A percentile compares a stretch with the other conserved stretches of the same genome.
Evolutionary conservation across 2,888 invertebrate genomes (phyloP).

Genomic region (Cordilura impudica): DNA sequence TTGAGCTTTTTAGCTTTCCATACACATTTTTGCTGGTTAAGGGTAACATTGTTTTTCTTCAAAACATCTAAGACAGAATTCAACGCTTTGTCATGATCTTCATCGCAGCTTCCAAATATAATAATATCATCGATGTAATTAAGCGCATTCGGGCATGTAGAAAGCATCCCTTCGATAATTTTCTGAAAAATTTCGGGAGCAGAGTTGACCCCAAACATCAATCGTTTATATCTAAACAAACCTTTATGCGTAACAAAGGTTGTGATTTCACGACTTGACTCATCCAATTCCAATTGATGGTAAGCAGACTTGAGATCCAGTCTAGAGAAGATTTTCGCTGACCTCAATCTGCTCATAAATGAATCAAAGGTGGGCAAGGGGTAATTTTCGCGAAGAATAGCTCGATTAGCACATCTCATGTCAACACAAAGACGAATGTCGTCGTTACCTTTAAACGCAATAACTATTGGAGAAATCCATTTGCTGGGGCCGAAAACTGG

Average conservation of each 20-base stretch:
- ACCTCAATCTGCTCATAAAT: slow-evolving; percentile 63
- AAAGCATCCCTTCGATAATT: slow-evolving; percentile 67
- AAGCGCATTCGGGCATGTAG: slow-evolving; percentile 66
- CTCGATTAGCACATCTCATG: slow-evolving; percentile 34
- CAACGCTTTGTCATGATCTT: slow-evolving; percentile 67
- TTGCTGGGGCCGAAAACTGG: slow-evolving; percentile 46
- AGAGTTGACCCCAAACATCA: slow-evolving; percentile 74
- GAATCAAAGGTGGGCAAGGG: slow-evolving; percentile 67
- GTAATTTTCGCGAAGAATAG: slow-evolving; percentile 44
- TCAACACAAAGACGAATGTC: slow-evolving; percentile 43
- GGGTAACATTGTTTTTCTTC: slow-evolving; percentile 62
- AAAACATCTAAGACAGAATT: slow-evolving; percentile 60
- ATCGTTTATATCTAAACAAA: slow-evolving; percentile 69
- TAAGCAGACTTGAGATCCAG: slow-evolving; percentile 69
- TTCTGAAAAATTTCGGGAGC: slow-evolving; percentile 66
- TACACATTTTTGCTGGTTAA: slow-evolving; percentile 68
- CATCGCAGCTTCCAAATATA: slow-evolving; percentile 66
- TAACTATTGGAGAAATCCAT: slow-evolving; percentile 70
- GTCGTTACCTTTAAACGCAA: slow-evolving; percentile 45
- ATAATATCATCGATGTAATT: slow-evolving; percentile 67
- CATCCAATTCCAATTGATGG: slow-evolving; percentile 66
- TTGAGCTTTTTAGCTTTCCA: slow-evolving; percentile 49
- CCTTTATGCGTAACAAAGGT: slow-evolving; percentile 58
- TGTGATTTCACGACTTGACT: slow-evolving; percentile 53
- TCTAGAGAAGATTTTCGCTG: slow-evolving; percentile 66